Evolutionary conservation across 2,888 invertebrate species (phyloP).

Genomic region (Cordylochernes scorpioides): DNA sequence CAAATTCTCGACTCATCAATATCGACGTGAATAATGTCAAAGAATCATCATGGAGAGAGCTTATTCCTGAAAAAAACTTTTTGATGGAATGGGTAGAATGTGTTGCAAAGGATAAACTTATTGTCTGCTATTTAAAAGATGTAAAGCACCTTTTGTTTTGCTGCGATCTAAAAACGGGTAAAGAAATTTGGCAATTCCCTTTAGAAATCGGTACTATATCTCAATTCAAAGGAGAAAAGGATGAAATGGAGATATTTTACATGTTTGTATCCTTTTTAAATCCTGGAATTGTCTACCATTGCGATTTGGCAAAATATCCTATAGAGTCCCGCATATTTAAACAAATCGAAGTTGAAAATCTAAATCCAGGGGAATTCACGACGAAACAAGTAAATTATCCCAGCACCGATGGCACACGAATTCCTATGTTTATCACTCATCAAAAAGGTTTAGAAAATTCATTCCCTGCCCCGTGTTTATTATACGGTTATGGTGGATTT

Average conservation of each 20-base stretch:
- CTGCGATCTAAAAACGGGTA: too few relatives aligned
- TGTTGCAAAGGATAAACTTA: constrained; percentile 47
- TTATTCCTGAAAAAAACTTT: background rate
- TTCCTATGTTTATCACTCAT: constrained; percentile 26
- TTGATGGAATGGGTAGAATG: constrained; percentile 53
- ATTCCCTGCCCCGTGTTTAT: constrained; percentile 53
- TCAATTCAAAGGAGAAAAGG: too few relatives aligned
- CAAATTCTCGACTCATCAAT: constrained; percentile 60
- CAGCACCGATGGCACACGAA: constrained; percentile 25
- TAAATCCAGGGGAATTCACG: too few relatives aligned
- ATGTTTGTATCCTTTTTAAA: constrained; percentile 77
- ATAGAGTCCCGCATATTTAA: too few relatives aligned
- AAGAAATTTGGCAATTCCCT: too few relatives aligned
- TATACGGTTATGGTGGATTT: constrained; percentile 95
- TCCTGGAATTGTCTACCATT: constrained; percentile 59
- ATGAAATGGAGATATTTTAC: constrained; percentile 67
- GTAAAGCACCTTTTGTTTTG: too few relatives aligned
- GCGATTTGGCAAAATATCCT: constrained; percentile 44
- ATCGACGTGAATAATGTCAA: constrained; percentile 30
- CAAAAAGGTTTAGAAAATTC: too few relatives aligned
- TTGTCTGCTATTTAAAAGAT: constrained; percentile 67
- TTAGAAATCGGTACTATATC: too few relatives aligned
- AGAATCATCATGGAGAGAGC: constrained; percentile 15
- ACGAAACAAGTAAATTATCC: constrained; percentile 43
- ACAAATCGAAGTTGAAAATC: too few relatives aligned